Base-by-base conservation (phyloP, 2,113 vertebrate genomes). In the Notarius quadriscutis region DNA sequence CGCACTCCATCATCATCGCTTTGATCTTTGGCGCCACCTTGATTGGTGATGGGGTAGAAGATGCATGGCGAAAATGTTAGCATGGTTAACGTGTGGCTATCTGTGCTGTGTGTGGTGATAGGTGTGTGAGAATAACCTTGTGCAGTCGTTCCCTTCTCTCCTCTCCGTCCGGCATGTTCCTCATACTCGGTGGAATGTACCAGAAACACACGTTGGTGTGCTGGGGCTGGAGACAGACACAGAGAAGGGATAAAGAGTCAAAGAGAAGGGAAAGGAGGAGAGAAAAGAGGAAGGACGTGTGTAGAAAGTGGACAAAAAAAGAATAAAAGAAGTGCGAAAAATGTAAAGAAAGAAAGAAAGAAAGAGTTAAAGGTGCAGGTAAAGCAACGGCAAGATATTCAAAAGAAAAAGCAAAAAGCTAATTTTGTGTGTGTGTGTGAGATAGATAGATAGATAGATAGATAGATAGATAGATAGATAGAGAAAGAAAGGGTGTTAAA, bases 121-220 rank as follows among this genome's bases (percentile, higher is more conserved):
- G 15, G 27, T 48, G 48, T 74, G 20, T 30, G 82, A 27, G 9
- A 81, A 60, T 41, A 94, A 99, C 98, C 96, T 94, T 97, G 91
- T 98, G 97, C 55, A 99, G 94, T 67, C 96, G 97, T 92, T 99
- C 97, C 89, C 95, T 93, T 84, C 95, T 93, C 88, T 99, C 97
- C 0, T 97, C 95, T 22, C 95, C 93, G 0, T 97, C 94, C 0
- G 96, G 96, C 94, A 98, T 94, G 18, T 95, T 96, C 90, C 97
- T 95, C 90, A 99, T 94, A 92, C 97, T 98, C 90, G 97, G 98
- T 0, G 98, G 98, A 92, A 99, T 94, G 90, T 98, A 99, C 98
- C 98, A 99, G 94, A 99, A 99, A 79, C 98, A 99, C 85, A 99
- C 97, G 1, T 99, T 99, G 86, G 98, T 99, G 91, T 99, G 98